Evolutionary conservation across 2,888 invertebrate genomes (phyloP).

Genomic region (Syrphus vitripennis): DNA sequence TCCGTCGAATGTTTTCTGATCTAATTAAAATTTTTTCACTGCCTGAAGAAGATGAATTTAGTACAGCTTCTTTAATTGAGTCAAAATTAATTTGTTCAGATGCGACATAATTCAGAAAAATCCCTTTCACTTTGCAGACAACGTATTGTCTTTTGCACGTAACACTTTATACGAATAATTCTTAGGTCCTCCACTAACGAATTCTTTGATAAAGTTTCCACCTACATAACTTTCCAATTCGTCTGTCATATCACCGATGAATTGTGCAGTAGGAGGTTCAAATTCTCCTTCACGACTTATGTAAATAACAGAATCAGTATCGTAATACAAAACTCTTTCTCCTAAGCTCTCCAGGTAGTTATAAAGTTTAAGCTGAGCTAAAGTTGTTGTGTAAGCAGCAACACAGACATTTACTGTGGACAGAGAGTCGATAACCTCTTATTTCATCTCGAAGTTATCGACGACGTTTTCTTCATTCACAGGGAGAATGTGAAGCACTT

Average conservation of each 20-base stretch:
- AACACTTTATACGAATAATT: neutral
- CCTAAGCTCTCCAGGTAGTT: conserved; percentile 72
- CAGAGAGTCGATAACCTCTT: neutral
- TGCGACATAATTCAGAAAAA: too few species aligned
- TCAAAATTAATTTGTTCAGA: too few species aligned
- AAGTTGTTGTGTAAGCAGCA: conserved; percentile 76
- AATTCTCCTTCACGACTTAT: neutral
- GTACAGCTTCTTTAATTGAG: too few species aligned
- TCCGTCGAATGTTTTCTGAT: too few species aligned
- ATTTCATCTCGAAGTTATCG: neutral
- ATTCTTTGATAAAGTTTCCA: neutral
- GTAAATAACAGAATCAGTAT: too few species aligned
- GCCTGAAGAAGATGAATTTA: too few species aligned
- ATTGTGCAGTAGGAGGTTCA: neutral
- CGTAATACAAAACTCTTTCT: neutral
- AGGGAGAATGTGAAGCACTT: neutral
- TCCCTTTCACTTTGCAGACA: too few species aligned
- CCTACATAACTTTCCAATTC: neutral
- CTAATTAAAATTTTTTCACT: too few species aligned
- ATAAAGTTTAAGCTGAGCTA: conserved; percentile 76
- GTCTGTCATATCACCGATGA: neutral
- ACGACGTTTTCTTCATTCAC: neutral
- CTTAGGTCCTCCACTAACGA: neutral
- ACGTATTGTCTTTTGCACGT: neutral
- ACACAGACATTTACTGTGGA: neutral